Conservation (phyloP, 2,797 vertebrate genomes). For the Notolabrus celidotus region DNA sequence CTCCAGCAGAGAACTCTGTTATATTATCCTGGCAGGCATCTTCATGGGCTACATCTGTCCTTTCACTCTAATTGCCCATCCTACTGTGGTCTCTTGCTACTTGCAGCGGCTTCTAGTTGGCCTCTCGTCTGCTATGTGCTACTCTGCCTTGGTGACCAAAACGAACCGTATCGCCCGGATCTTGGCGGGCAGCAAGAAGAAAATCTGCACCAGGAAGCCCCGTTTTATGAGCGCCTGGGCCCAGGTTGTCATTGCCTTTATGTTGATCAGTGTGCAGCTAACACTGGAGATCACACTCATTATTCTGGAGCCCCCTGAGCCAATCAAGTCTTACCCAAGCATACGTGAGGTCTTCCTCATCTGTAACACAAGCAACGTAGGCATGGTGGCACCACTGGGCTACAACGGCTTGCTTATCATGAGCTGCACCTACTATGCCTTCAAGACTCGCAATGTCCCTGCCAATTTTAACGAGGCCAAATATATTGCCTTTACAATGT, state of each 20-base stretch:
- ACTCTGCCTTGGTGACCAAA: constrained; percentile 97
- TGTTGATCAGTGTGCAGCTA: constrained; percentile 95
- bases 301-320: constrained; percentile 96
- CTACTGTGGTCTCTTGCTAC: constrained; percentile 95
- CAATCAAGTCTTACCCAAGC: constrained; percentile 95
- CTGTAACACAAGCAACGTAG: constrained; percentile 97
- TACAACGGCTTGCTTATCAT: constrained; percentile 98
- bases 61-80: constrained; percentile 95
- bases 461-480: constrained; percentile 99
- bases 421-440: constrained; percentile 99
- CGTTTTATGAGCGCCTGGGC: constrained; percentile 99
- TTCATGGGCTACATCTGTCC: constrained; percentile 98
- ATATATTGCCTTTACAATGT: constrained; percentile 99
- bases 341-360: constrained; percentile 98
- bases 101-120: constrained; percentile 97
- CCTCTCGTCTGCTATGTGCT: constrained; percentile 98
- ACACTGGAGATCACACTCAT: constrained; percentile 93
- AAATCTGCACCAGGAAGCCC: constrained; percentile 97
- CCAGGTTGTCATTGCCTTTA: constrained; percentile 94
- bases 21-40: constrained; percentile 97
- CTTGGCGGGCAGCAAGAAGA: constrained; percentile 98
- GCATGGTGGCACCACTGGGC: constrained; percentile 96
- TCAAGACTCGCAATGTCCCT: constrained; percentile 98
- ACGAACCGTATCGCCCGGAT: constrained; percentile 99
- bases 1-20: constrained; percentile 97